A percentile compares a stretch with the other conserved stretches of the same genome.
Conservation (phyloP, 2,113 vertebrate genomes). For the Corythoichthys intestinalis region DNA sequence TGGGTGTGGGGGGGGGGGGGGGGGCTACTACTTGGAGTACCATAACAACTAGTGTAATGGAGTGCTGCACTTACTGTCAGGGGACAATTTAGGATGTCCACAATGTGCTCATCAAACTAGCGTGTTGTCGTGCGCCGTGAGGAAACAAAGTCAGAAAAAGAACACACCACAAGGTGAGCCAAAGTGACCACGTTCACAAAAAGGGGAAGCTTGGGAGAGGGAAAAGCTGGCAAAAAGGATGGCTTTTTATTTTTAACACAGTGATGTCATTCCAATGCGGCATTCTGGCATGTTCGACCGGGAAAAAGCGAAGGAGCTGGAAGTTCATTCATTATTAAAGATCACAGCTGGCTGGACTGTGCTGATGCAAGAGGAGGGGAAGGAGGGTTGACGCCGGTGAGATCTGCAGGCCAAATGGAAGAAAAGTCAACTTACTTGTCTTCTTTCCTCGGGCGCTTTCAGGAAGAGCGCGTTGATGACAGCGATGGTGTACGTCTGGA, state of each 20-base stretch:
- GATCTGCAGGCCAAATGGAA: neutral
- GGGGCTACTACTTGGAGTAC: neutral
- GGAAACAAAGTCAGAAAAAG: conserved; percentile 60
- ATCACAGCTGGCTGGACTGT: conserved; percentile 19
- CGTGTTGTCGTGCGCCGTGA: conserved; percentile 59
- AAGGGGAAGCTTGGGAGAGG: neutral
- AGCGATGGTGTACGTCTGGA: conserved; percentile 95
- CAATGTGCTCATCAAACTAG: conserved; percentile 76
- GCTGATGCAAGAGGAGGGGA: conserved; percentile 20
- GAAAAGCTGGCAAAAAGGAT: conserved; percentile 1
- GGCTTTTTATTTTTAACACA: neutral
- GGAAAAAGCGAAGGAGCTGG: conserved; percentile 21
- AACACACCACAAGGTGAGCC: conserved; percentile 53
- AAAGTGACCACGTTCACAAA: conserved; percentile 24
- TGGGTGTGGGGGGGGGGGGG: neutral
- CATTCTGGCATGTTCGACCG: conserved; percentile 6
- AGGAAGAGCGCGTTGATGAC: conserved; percentile 98
- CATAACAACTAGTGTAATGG: conserved; percentile 18
- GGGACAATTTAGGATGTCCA: conserved; percentile 80
- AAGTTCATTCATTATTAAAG: conserved; percentile 49
- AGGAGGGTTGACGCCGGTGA: neutral
- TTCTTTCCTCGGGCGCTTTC: conserved; percentile 93
- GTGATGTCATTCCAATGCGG: conserved; percentile 5
- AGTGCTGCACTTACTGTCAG: conserved; percentile 75
- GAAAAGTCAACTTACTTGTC: conserved; percentile 79